These are phyloP conservation scores for Numenius arquata DNA, from an alignment of 2,113 vertebrate species.

Conservation along the genomic window DNA sequence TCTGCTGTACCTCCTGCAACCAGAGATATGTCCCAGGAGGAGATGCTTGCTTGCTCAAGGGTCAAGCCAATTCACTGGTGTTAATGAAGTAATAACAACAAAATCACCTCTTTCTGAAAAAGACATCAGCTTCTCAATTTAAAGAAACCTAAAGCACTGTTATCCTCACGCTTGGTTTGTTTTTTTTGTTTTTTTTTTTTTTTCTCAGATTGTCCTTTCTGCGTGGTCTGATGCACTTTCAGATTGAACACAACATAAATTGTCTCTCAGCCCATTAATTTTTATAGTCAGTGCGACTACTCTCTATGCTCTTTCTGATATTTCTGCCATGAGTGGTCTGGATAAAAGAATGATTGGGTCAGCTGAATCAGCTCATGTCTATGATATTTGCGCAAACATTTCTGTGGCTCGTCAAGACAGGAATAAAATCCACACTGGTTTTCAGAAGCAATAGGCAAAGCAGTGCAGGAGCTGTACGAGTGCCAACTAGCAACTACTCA, in stretches of 20 bases:
- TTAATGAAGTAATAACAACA: neutral
- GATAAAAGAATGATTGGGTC: neutral
- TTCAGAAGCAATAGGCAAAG: neutral
- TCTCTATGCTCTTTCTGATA: neutral
- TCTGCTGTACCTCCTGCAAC: neutral
- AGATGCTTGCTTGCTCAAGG: neutral
- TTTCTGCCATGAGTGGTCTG: neutral
- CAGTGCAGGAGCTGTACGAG: neutral
- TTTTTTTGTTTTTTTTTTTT: neutral
- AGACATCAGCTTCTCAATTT: neutral
- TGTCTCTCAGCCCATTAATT: neutral
- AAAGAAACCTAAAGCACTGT: neutral
- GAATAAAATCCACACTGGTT: neutral
- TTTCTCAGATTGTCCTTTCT: neutral
- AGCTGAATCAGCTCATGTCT: neutral
- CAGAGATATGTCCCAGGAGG: neutral
- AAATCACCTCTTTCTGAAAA: neutral
- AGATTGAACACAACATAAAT: neutral
- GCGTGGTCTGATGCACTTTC: neutral
- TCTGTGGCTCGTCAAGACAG: neutral
- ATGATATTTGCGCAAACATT: neutral
- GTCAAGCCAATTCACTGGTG: neutral
- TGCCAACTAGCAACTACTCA: neutral
- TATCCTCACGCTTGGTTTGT: neutral
- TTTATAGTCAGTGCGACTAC: neutral